Evolutionary conservation across 2,797 vertebrate genomes (phyloP), one percentile per base, ranked within the genome.

Genomic region (Buphagus erythrorhynchus): DNA sequence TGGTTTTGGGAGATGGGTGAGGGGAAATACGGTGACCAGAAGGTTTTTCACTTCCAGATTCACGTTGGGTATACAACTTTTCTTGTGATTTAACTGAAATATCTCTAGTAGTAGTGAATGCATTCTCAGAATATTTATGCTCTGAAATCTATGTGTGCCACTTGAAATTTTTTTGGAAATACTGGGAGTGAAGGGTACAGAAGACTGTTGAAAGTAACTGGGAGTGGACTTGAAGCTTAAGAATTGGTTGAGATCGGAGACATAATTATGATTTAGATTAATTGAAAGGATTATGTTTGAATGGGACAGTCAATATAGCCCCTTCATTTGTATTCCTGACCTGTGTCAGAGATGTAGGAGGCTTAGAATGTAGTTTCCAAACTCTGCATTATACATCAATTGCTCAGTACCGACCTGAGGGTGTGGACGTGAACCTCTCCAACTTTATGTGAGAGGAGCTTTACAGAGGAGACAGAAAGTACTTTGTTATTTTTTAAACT

Each of bases 371-470:
- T 72, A 24, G 8, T 81, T 87, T 81, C 35, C 26, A 57, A 57
- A 31, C 29, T 14, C n/a, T 61, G 15, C 35, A 52, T 10, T 65
- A 2, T 25, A 3, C 5, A 11, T 88, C 31, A 43, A 0, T 54
- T 1, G 0, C 21, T 17, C 33, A 22, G 0, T 83, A 40, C 19
- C 38, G 26, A 62, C 33, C 10, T 40, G 5, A 15, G 57, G 3
- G 7, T 46, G 5, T 54, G 2, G 6, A 35, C n/a, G 22, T 69
- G 51, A 88, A 36, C 24, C 4, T 75, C 4, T 13, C 11, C 54
- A 82, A 1, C 28, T 87, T 69, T 49, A 10, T 61, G 31, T 58
- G 43, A 29, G 18, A 68, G 49, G 29, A 85, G 33, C 51, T 77
- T 65, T 77, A 77, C 21, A 46, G n/a, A 81, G 42, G 13, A 78